A percentile compares a stretch with the other conserved stretches of the same genome.
These are phyloP conservation scores for Dryas iulia DNA, from an alignment of 1,140 invertebrate species.

Conservation along the genomic window DNA sequence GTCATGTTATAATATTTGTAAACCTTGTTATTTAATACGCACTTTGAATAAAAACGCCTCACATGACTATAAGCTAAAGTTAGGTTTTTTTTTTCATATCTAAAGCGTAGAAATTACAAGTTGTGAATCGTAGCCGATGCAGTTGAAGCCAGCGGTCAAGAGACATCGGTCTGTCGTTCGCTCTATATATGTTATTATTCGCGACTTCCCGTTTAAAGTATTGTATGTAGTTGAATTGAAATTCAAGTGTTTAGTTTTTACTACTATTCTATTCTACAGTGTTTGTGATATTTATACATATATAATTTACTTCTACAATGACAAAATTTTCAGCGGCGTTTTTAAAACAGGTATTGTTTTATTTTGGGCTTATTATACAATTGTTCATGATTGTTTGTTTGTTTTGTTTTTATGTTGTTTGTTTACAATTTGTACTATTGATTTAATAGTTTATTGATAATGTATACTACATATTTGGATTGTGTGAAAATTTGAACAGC, in stretches of 20 bases:
- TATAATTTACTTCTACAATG: conserved; percentile 34
- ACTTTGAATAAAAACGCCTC: conserved; percentile 26
- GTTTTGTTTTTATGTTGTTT: not conserved
- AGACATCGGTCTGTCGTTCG: conserved; percentile 33
- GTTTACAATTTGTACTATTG: too few species aligned
- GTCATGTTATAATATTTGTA: conserved; percentile 18
- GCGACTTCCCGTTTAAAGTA: not conserved
- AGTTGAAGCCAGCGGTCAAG: conserved; percentile 39
- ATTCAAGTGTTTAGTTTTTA: too few species aligned
- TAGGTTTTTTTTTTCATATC: too few species aligned
- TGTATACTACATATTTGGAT: not conserved
- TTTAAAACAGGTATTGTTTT: conserved; percentile 56
- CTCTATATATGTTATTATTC: conserved; percentile 17
- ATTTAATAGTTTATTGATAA: not conserved
- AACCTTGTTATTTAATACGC: not conserved
- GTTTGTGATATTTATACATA: not conserved
- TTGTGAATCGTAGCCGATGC: conserved; percentile 32
- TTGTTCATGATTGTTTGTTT: not conserved
- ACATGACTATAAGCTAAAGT: too few species aligned
- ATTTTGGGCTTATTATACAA: not conserved
- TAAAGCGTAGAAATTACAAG: conserved; percentile 38
- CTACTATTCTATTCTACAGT: not conserved
- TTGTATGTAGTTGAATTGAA: too few species aligned
- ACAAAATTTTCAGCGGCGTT: conserved; percentile 54
- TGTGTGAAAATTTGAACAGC: not conserved